Percentiles rank a stretch among this genome's conserved stretches.
phyloP scores from a whole-genome alignment of 2,113 vertebrate genomes.

The Chrysemys picta region DNA sequence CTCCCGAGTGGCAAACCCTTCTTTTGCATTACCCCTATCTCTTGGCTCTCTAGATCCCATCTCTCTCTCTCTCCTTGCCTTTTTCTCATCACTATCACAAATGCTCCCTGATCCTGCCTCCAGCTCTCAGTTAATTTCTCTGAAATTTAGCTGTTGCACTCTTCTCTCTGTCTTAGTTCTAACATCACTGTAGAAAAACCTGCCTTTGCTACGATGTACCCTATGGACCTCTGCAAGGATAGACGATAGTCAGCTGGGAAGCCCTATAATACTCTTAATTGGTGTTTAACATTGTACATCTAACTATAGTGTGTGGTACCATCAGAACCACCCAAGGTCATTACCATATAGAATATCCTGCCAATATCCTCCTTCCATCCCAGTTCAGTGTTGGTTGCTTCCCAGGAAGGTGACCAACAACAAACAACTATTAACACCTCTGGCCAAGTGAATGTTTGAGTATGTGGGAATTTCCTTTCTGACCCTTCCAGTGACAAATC shows the following conservation, averaged over 20 bases:
- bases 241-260: not conserved
- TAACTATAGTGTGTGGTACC: not conserved
- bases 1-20: not conserved
- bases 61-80: not conserved
- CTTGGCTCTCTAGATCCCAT: not conserved
- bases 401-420: not conserved
- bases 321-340: not conserved
- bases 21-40: not conserved
- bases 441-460: not conserved
- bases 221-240: not conserved
- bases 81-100: not conserved
- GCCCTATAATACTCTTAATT: not conserved
- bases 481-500: not conserved
- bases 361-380: not conserved
- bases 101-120: not conserved
- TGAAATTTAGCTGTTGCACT: not conserved
- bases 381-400: accelerated
- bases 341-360: not conserved
- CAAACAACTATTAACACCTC: not conserved
- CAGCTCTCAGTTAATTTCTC: not conserved
- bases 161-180: not conserved
- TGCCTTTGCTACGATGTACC: not conserved
- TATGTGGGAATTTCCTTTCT: not conserved
- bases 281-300: too few species aligned
- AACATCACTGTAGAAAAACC: not conserved